A percentile compares a stretch with the other conserved stretches of the same genome.
phyloP scores from a whole-genome alignment of 2,888 invertebrate genomes.

The Hypolimnas misippus region DNA sequence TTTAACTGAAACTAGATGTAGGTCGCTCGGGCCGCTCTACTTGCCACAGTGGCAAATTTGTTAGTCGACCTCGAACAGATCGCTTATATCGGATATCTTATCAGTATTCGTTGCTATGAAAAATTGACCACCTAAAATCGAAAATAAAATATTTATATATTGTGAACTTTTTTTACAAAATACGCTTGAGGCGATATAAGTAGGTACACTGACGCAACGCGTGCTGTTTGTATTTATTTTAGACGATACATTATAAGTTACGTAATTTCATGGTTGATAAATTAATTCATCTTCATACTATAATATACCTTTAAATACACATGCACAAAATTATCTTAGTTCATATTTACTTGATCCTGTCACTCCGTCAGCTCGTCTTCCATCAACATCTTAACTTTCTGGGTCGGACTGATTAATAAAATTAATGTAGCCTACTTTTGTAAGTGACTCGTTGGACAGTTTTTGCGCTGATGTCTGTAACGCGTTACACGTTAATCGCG shows the following conservation, averaged over 20 bases:
- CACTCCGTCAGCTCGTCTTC: conserved; percentile 45
- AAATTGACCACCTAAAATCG: conserved; percentile 49
- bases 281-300: neutral
- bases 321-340: conserved; percentile 22
- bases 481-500: conserved; percentile 53
- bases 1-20: conserved; percentile 71
- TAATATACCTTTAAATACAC: neutral
- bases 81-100: conserved; percentile 74
- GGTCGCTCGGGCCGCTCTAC: conserved; percentile 80
- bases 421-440: conserved; percentile 79
- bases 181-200: conserved; percentile 11
- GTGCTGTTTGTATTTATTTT: neutral
- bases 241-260: neutral
- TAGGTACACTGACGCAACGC: neutral
- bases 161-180: neutral
- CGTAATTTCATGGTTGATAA: neutral
- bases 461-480: conserved; percentile 69
- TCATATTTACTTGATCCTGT: conserved; percentile 34
- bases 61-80: conserved; percentile 76
- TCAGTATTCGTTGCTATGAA: conserved; percentile 53
- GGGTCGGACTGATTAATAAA: conserved; percentile 70
- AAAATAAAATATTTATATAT: conserved; percentile 14
- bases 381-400: conserved; percentile 68
- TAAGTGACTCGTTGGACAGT: conserved; percentile 76
- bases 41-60: conserved; percentile 78